phyloP scores from a whole-genome alignment of 1,140 invertebrate species.

The Zaprionus davidi region DNA sequence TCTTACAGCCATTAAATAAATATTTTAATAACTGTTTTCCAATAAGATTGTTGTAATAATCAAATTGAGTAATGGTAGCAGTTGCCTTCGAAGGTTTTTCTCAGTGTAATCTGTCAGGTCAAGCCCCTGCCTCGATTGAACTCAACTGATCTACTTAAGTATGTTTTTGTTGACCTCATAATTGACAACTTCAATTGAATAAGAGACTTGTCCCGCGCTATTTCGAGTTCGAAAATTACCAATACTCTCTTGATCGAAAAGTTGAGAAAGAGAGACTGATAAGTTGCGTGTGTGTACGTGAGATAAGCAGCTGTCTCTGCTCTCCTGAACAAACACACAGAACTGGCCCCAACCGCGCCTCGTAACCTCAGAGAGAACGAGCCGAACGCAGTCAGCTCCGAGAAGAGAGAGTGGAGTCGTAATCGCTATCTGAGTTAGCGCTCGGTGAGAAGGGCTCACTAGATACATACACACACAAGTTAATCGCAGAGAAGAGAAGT shows the following conservation, averaged over 20 bases:
- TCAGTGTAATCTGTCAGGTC: neutral
- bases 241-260: slow-evolving; percentile 9
- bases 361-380: slow-evolving; percentile 2
- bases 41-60: neutral
- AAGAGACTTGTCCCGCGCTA: slow-evolving; percentile 1
- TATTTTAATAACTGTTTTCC: neutral
- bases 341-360: slow-evolving; percentile 41
- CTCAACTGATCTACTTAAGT: slow-evolving; percentile 1
- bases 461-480: slow-evolving; percentile 32
- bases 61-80: neutral
- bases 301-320: slow-evolving; percentile 29
- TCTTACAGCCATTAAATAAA: too few species aligned
- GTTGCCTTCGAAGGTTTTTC: neutral
- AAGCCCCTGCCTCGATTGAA: neutral
- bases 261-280: slow-evolving; percentile 23
- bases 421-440: slow-evolving; percentile 20
- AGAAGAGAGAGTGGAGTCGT: slow-evolving; percentile 5
- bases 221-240: slow-evolving; percentile 29
- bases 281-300: neutral
- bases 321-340: slow-evolving; percentile 17
- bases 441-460: slow-evolving; percentile 38
- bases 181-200: slow-evolving; percentile 45
- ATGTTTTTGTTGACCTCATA: slow-evolving; percentile 33
- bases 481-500: slow-evolving; percentile 23
- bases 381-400: neutral